Conservation (phyloP, 2,797 vertebrate species). For the Adelosebastes latens region DNA sequence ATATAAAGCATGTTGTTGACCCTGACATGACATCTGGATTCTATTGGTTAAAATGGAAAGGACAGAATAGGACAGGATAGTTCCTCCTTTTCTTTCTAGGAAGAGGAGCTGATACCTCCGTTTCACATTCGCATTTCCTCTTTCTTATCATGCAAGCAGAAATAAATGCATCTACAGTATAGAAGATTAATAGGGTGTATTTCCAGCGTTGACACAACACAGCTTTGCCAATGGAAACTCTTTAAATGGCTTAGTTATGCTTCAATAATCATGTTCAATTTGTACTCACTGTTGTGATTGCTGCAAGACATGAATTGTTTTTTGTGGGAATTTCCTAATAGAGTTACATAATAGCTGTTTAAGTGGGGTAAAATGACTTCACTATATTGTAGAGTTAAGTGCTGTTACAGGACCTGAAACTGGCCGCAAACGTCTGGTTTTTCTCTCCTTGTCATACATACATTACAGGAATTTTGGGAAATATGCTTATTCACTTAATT, state of each 20-base stretch:
- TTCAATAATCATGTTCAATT: not conserved
- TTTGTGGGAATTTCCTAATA: conserved; percentile 13
- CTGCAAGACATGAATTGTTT: conserved; percentile 2
- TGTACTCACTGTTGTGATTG: not conserved
- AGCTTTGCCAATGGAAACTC: not conserved
- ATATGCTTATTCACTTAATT: not conserved
- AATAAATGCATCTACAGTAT: not conserved
- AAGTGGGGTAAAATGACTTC: not conserved
- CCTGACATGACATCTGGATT: no score
- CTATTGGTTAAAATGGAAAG: no score
- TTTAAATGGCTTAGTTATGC: not conserved
- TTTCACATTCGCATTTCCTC: not conserved
- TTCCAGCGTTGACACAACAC: not conserved
- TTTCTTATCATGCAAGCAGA: not conserved
- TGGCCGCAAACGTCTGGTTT: not conserved
- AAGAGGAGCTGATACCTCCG: not conserved
- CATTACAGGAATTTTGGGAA: not conserved
- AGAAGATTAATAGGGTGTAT: not conserved
- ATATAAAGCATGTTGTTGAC: no score
- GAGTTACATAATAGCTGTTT: not conserved
- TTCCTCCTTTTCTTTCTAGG: not conserved
- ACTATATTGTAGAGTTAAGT: not conserved
- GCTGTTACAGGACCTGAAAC: not conserved
- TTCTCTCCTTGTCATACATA: not conserved
- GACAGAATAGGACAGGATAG: no score